Conservation (phyloP, 1,140 invertebrate species). For the Drosophila athabasca region DNA sequence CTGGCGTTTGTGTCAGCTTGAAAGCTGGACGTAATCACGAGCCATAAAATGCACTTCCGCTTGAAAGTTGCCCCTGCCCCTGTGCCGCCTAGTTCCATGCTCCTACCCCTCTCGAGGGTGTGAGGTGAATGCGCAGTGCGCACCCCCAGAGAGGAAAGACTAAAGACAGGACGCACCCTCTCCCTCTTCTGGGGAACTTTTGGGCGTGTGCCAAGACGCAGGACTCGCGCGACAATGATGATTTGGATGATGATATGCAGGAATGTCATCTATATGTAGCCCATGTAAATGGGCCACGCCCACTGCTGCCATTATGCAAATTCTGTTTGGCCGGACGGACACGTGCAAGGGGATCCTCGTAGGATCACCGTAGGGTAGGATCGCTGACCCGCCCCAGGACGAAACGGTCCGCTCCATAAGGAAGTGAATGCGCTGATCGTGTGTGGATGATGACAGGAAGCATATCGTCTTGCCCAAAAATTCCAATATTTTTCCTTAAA, state of each 20-base stretch:
- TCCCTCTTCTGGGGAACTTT: background rate
- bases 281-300: slow-evolving; percentile 56
- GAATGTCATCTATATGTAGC: slow-evolving; percentile 40
- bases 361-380: background rate
- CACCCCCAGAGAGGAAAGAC: background rate
- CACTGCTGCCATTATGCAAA: slow-evolving; percentile 48
- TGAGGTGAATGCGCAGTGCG: background rate
- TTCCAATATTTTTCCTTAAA: slow-evolving; percentile 65
- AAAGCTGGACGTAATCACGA: slow-evolving; percentile 51
- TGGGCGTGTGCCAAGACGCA: slow-evolving; percentile 58
- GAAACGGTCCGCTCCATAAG: slow-evolving; percentile 7
- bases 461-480: slow-evolving; percentile 44
- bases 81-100: background rate
- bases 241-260: slow-evolving; percentile 39
- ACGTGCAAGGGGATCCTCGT: slow-evolving; percentile 52
- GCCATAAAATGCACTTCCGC: slow-evolving; percentile 81
- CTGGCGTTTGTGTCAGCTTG: slow-evolving; percentile 34
- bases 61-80: slow-evolving; percentile 36
- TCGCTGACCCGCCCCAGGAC: slow-evolving; percentile 33
- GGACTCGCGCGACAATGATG: slow-evolving; percentile 2
- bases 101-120: background rate
- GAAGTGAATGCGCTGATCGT: slow-evolving; percentile 4
- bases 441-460: slow-evolving; percentile 49
- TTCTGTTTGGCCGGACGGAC: slow-evolving; percentile 38
- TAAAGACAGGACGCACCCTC: no score